Base-by-base conservation (phyloP, 2,888 invertebrate genomes). In the Sipha maydis region DNA sequence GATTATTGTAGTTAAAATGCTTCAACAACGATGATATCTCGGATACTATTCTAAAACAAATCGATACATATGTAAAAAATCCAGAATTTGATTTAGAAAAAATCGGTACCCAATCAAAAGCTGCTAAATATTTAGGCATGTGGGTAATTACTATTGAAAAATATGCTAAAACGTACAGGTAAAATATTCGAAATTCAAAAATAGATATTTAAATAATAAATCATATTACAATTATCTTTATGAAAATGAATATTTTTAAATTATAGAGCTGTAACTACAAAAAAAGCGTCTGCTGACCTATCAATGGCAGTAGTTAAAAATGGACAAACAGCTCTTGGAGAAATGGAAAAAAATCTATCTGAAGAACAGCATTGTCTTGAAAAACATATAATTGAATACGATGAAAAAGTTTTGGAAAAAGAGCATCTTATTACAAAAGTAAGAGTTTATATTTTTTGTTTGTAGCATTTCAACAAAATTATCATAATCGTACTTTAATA, bases 61-160 rank as follows among this genome's bases (percentile, higher is more conserved):
- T 98, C 89, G 95, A 94, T 38, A 93, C 94, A 1, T 97, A 97
- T 91, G 96, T 96, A 0, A 93, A 94, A 56, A 96, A 96, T 92
- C 95, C 95, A 0, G 97, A 97, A 92, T 96, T 98, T 91, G 95
- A 96, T 85, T 97, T 97, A 0, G 96, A 96, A 89, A 96, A 96
- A 91, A 96, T 98, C 1, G 97, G 97, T 0, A 93, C 94, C 1
- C 97, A 97, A 67, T 97, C 97, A 0, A 91, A 93, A 0, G 97
- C 97, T 0, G 97, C 97, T 38, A 97, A 96, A 92, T 97, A 97
- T 3, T 93, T 98, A 48, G 96, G 96, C 91, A 94, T 96, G 91
- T 98, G 98, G 98, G 97, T 97, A 34, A 93, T 96, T 89, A 97
- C 97, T 5, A 97, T 98, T 92, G 97, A 98, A 92, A 95, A 97